Evolutionary conservation across 2,797 vertebrate species (phyloP), one percentile per base, ranked within the genome.

Genomic region (Anguilla anguilla): DNA sequence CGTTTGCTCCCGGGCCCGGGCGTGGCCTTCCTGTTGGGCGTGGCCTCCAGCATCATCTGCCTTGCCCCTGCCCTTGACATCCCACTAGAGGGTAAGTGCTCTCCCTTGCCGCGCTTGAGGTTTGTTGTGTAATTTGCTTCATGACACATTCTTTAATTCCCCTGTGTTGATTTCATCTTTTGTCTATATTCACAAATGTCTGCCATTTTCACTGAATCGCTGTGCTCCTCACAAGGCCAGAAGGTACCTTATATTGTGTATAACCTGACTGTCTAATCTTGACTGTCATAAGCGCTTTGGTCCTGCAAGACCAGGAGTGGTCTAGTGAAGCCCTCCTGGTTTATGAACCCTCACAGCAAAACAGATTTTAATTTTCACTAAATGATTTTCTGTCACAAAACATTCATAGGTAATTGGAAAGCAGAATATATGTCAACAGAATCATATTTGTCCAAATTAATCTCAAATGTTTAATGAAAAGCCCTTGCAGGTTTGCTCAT

Each of bases 41-140:
- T 91, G 61, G 88, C 94, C 83, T 85, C 91, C 89, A 93, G 90
- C 79, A 61, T 94, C 88, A 93, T 94, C 88, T 90, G 88, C 88
- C 64, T 25, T 39, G 89, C 91, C 4, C 51, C 91, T 87, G 93
- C 95, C 88, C 77, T 95, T 0, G 93, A 96, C 86, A 96, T 97
- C 91, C 96, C 96, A 1, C 91, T 96, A 88, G 95, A 97, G 81
- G 95, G 96, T 97, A 91, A 94, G 96, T 92, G 25, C 28, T n/a
- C 2, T 57, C 35, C 46, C 61, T 9, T 11, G 31, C 17, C 35
- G 0, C 84, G 19, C 53, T 46, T 7, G 17, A 15, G 79, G 3
- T n/a, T 11, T n/a, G 19, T 51, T 82, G 31, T 79, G 13, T 13
- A 79, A 43, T 79, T 79, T 46, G 39, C 13, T 79, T 79, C 7